Base-by-base conservation (phyloP, 2,113 vertebrate genomes). In the Mesoclemmys tuberculata region DNA sequence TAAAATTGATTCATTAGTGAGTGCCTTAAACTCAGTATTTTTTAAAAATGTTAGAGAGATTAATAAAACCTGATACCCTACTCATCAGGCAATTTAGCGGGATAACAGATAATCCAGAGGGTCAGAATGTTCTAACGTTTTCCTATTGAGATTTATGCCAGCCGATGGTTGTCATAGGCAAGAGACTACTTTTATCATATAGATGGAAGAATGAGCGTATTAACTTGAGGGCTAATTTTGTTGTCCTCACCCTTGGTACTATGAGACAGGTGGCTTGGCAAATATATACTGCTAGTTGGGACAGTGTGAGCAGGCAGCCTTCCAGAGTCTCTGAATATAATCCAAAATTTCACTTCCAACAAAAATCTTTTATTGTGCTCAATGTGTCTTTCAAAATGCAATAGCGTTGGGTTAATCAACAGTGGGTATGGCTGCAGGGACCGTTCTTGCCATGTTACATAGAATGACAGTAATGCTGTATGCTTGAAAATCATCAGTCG, bases 1-100 rank as follows among this genome's bases (percentile, higher is more conserved):
- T 97, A 98, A 95, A 96, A 97, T 51, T 29, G 90, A 97, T 97
- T 98, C 55, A 98, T 98, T 97, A 98, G 54, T 51, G 3, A 97
- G 89, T 94, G 91, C 95, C 94, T 95, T 90, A 96, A 97, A 92
- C 89, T 85, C 61, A 95, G 82, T 88, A 92, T 92, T 84, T 92
- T 94, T 95, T 87, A 93, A 54, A 44, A 10, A 93, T 95, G 95
- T 96, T 74, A 95, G 24, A 68, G 80, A 94, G 83, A 97, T 94
- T 96, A 97, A 88, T 94, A 96, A 95, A 80, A 95, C 44, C 10
- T 48, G 93, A 96, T 97, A 93, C 0, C 75, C 79, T 80, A 78
- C 38, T 94, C 74, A 91, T 89, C 16, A 22, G 77, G 64, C 49
- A 95, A 89, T 93, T 97, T 94, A 94, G 58, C 82, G 75, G 64